Base-by-base conservation (phyloP, 2,888 invertebrate species). In the Drosophila pegasa region DNA sequence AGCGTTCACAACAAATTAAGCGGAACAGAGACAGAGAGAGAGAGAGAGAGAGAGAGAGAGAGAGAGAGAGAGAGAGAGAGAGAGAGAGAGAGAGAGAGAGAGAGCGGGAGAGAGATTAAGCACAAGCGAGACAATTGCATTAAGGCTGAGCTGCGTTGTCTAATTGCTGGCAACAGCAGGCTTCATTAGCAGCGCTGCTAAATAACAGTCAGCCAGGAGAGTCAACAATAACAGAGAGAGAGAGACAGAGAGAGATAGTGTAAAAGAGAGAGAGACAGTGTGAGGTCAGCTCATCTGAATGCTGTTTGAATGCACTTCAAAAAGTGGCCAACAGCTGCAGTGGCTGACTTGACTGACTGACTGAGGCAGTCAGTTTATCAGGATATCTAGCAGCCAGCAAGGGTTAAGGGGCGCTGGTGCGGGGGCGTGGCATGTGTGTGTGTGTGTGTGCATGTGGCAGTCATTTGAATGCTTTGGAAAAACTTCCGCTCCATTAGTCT, bases 401-500 rank as follows among this genome's bases (percentile, higher is more conserved):
- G 56, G 71, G 51, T 47, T 38, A 37, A 43, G 50, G 5, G 38
- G 7, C 2, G 1, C 6, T 9, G 8, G 29, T 33, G 57, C 3
- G 22, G 14, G 12, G 37, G 51, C 37, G 51, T 51, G 51, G 38
- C 18, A 18, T 40, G 54, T 54, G 29, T 43, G 43, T n/a, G n/a
- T n/a, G n/a, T n/a, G n/a, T n/a, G n/a, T 40, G 16, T 40, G 59
- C 35, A 56, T 56, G 51, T 55, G 56, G 40, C 76, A 76, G 87
- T 73, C 80, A 78, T 81, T 87, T 78, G 86, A 86, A 87, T 88
- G 89, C 80, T 80, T 86, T 85, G 87, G 84, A 78, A 84, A 88
- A 89, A 87, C 89, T 88, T 88, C 89, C 87, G 89, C 88, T 84
- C 87, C 82, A 89, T 89, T 89, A 89, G 87, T 88, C 89, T 81